Evolutionary conservation across 2,113 vertebrate species (phyloP), one percentile per base, ranked within the genome.

Genomic region (Odontophorus gujanensis): DNA sequence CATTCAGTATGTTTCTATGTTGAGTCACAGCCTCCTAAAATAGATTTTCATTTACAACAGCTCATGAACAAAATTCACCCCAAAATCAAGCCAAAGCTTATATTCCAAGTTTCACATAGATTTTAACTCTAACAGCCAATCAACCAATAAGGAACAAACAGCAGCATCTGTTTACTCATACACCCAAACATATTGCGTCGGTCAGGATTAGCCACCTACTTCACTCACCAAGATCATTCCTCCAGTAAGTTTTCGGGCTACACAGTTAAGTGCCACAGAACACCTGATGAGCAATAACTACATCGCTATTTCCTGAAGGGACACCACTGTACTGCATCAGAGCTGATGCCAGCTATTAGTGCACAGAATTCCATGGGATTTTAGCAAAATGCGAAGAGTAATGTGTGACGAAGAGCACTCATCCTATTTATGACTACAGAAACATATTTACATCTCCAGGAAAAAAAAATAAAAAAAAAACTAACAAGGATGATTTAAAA

Each of bases 261-360:
- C 34, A 28, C 16, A 89, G 4, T 78, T 91, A 80, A 95, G 81
- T 75, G 93, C 72, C 85, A 67, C 28, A n/a, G 76, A 93, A 88
- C 85, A 91, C 90, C 82, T 89, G 80, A 95, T 81, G 57, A 94
- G 73, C 4, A 10, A 74, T 87, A 93, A 92, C 68, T 71, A 93
- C 8, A 47, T 42, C 76, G 87, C 66, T 86, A 79, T 75, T 89
- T 94, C 65, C 81, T 65, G 61, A 85, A 93, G 32, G 65, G 57
- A 94, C 47, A 90, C 9, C 50, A 51, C 65, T 36, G 38, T 85
- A 84, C 72, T 17, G 50, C 69, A 83, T 85, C 75, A 92, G 62
- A 91, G 69, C 57, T 0, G 30, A 51, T n/a, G 50, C 11, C 55
- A 5, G 85, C 83, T 62, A 67, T 87, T 77, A 83, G 75, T 65